Base-by-base conservation (phyloP, 2,888 invertebrate species). In the Mellilla xanthometata region DNA sequence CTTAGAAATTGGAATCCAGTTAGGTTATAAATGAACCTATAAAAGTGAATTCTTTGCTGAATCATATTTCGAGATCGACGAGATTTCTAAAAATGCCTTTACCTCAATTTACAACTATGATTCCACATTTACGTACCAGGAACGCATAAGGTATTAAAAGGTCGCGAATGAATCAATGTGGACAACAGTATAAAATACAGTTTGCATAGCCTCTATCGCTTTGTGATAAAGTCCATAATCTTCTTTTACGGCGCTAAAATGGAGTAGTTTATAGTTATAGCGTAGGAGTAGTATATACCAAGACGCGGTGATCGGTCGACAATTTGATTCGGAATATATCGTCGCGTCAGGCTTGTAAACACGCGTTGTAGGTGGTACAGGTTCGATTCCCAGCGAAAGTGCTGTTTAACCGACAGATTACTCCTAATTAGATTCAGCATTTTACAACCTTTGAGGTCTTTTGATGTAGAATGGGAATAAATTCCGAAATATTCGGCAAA, bases 301-400 rank as follows among this genome's bases (percentile, higher is more conserved):
- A 54, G 58, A 82, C 83, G 81, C 70, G 83, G 74, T 83, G 84
- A 84, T 81, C 76, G 74, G 69, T 76, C 72, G 81, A 83, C 84
- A 80, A 83, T 86, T 85, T 81, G 80, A 83, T 80, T 74, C 70
- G 65, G 64, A 85, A 86, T 82, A 81, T 85, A 85, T 85, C 70
- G 82, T 68, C 60, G 52, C 64, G 68, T 71, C 64, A 53, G 54
- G 60, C 76, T 66, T 81, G 82, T 83, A 82, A 86, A 86, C 83
- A 85, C 74, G 72, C 63, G 62, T 60, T 42, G 50, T 38, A 54
- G 52, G 51, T 47, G 49, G 39, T 49, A 49, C 40, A 32, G 49
- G 76, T 83, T 84, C 76, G 77, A 74, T 68, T 75, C 81, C 65
- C 65, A 62, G 65, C 58, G 68, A 69, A 68, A 68, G 70, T 67